These are phyloP conservation scores for Myotis planiceps DNA, from an alignment of 2,797 vertebrate species.

Conservation along the genomic window DNA sequence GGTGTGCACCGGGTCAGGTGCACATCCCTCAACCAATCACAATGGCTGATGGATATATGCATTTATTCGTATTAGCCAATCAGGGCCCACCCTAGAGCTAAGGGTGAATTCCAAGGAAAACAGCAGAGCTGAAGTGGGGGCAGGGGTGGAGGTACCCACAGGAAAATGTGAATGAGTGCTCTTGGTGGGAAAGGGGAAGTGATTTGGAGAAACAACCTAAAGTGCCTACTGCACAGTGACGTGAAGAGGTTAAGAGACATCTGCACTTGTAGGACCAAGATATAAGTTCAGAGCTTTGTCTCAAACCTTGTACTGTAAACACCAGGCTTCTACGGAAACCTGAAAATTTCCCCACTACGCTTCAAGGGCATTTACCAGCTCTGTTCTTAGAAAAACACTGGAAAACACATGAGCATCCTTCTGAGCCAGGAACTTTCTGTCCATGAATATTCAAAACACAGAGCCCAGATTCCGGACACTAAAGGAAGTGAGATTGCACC, in stretches of 20 bases:
- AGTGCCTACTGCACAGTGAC: background rate
- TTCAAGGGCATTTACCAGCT: background rate
- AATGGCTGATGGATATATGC: background rate
- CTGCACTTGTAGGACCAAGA: background rate
- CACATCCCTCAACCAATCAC: background rate
- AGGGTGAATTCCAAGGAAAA: background rate
- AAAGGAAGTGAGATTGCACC: background rate
- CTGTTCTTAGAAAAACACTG: background rate
- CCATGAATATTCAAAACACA: background rate
- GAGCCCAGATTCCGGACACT: background rate
- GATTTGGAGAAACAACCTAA: background rate
- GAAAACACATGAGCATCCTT: background rate
- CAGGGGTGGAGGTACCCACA: rapidly evolving
- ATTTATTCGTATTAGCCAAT: background rate
- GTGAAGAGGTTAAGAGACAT: background rate
- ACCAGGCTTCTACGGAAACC: background rate
- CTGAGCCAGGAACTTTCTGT: background rate
- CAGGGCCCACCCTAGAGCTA: background rate
- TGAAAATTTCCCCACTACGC: background rate
- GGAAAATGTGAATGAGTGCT: background rate
- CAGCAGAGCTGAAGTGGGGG: background rate
- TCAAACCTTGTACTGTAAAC: background rate
- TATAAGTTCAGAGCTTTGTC: background rate
- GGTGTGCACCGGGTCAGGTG: background rate
- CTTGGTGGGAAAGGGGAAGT: background rate